A percentile compares a stretch with the other conserved stretches of the same genome.
These are phyloP conservation scores for Drosophila niveifrons DNA, from an alignment of 2,888 invertebrate genomes.

Conservation along the genomic window DNA sequence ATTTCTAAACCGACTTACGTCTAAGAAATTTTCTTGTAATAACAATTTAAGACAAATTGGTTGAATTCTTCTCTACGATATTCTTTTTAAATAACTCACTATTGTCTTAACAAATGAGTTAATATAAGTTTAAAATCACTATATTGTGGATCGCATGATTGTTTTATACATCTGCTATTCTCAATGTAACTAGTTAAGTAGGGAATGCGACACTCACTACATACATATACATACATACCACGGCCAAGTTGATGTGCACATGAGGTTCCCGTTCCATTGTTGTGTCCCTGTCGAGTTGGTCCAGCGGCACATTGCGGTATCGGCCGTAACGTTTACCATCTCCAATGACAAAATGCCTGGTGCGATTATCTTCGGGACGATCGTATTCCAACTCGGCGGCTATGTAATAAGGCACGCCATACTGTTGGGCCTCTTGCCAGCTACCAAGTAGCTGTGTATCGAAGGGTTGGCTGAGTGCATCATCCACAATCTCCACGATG, in stretches of 20 bases:
- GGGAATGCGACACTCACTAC: too few relatives aligned
- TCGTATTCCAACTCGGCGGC: conserved; percentile 91
- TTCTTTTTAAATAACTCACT: too few relatives aligned
- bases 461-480: conserved; percentile 88
- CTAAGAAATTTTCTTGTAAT: too few relatives aligned
- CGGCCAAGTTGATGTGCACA: conserved; percentile 90
- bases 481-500: conserved; percentile 89
- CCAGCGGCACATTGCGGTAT: conserved; percentile 91
- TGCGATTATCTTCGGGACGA: conserved; percentile 85
- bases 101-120: too few relatives aligned
- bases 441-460: conserved; percentile 88
- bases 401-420: conserved; percentile 92
- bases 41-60: too few relatives aligned
- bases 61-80: too few relatives aligned
- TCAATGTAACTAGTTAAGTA: too few relatives aligned
- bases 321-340: conserved; percentile 90
- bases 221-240: conserved; percentile 85
- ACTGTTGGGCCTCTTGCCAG: conserved; percentile 88
- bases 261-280: conserved; percentile 85
- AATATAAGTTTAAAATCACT: too few relatives aligned
- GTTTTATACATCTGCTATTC: too few relatives aligned
- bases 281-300: conserved; percentile 4
- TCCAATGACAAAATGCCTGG: conserved; percentile 91
- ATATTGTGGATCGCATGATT: too few relatives aligned
- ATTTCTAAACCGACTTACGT: too few relatives aligned